Base-by-base conservation (phyloP, 2,113 vertebrate species). In the Alethe castanea region DNA sequence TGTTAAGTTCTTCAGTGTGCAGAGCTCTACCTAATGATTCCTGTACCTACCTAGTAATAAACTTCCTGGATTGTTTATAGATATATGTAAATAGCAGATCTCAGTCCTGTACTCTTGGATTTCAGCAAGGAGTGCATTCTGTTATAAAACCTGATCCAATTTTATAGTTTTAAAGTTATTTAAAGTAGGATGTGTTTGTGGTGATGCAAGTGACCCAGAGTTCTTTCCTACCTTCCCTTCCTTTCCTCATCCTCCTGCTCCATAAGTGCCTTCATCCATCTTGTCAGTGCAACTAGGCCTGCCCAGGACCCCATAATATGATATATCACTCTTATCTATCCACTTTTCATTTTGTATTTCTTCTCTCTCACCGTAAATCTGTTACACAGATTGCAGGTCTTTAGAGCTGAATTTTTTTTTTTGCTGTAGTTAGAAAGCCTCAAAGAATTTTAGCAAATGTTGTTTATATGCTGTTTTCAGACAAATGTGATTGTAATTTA, bases 301-400 rank as follows among this genome's bases (percentile, higher is more conserved):
- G n/a, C n/a, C 40, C 53, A 44, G 54, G 42, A 29, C 28, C 19
- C 52, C 15, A 3, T 0, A 0, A 31, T 29, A 2, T 10, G 25
- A 56, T 35, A 9, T 17, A 10, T 31, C 60, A 18, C 50, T 83
- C 29, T 64, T 56, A 64, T 8, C 38, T 56, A 66, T 24, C 18
- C 35, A 17, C 10, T 81, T 81, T 45, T 78, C 33, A 7, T 3
- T 3, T 71, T 57, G 7, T 8, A 7, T 82, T 92, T 40, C 25
- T 70, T 70, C 48, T 1, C 9, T 35, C 0, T 40, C 25, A n/a
- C 42, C 66, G 29, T 59, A 31, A 12, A 36, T 78, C 42, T 52
- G 17, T 78, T 94, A 60, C 6, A 14, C 24, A 8, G 15, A 35
- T 71, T 74, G 11, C 53, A 86, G 47, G 26, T 62, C 26, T 4